Conservation (phyloP, 1,140 invertebrate species). For the Pogonomyrmex barbatus region DNA sequence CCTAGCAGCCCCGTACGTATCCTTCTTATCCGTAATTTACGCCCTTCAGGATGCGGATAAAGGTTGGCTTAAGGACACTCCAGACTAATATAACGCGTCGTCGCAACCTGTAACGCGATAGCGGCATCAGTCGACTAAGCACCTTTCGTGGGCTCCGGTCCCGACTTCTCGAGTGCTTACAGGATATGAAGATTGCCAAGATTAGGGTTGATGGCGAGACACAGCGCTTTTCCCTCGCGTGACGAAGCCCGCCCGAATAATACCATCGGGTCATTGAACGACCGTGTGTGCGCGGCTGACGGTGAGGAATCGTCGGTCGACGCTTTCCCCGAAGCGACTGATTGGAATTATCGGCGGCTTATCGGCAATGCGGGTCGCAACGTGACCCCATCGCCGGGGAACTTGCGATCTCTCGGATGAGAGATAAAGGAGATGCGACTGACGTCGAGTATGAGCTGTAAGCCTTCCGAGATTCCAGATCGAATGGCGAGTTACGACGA, state of each 20-base stretch:
- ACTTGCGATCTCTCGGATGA: constrained; percentile 10
- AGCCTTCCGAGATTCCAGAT: constrained; percentile 30
- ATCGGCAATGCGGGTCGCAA: constrained; percentile 9
- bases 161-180: constrained; percentile 65
- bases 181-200: constrained; percentile 72
- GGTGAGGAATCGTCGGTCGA: not conserved
- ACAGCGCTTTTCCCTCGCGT: constrained; percentile 38
- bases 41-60: constrained; percentile 39
- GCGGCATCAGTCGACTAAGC: constrained; percentile 63
- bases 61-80: constrained; percentile 57
- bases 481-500: not conserved
- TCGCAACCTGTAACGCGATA: constrained; percentile 65
- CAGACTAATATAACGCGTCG: constrained; percentile 63
- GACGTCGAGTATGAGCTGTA: constrained; percentile 25
- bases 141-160: constrained; percentile 36
- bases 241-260: constrained; percentile 26
- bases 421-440: constrained; percentile 49
- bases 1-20: constrained; percentile 20
- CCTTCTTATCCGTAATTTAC: constrained; percentile 64
- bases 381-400: constrained; percentile 3
- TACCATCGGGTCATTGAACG: not conserved
- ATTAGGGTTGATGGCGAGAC: constrained; percentile 62
- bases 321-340: constrained; percentile 22
- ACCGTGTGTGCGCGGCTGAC: not conserved
- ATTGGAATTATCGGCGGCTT: constrained; percentile 51